These are phyloP conservation scores for Brachylomia viminalis DNA, from an alignment of 2,888 invertebrate species.

Conservation along the genomic window DNA sequence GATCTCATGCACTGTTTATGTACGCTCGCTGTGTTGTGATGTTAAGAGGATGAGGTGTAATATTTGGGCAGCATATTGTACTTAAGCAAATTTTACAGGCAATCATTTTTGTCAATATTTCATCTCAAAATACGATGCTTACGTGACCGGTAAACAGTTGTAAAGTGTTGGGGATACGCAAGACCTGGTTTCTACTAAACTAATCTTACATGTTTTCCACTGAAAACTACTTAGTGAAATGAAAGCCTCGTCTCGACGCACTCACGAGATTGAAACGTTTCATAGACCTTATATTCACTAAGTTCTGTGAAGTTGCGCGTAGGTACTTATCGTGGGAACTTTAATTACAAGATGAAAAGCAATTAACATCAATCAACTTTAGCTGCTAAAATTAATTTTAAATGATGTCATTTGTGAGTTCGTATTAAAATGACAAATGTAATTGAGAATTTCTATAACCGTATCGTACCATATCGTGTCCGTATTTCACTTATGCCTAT, in stretches of 20 bases:
- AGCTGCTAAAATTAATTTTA: neutral
- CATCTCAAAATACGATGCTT: slow-evolving; percentile 67
- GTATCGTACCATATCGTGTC: neutral
- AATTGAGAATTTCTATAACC: neutral
- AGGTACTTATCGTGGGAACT: neutral
- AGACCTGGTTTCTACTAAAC: slow-evolving; percentile 36
- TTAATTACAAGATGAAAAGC: slow-evolving; percentile 11
- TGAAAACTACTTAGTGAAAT: slow-evolving; percentile 42
- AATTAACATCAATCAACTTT: neutral
- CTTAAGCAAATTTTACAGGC: slow-evolving; percentile 70
- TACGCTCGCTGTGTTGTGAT: slow-evolving; percentile 76
- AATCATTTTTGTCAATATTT: slow-evolving; percentile 78
- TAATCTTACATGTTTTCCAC: slow-evolving; percentile 27
- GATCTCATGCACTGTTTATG: slow-evolving; percentile 80
- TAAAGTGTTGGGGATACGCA: slow-evolving; percentile 56
- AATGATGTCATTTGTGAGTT: neutral
- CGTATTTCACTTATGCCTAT: neutral
- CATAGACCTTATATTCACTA: neutral
- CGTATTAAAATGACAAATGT: neutral
- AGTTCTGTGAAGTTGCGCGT: slow-evolving; percentile 19
- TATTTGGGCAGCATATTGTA: slow-evolving; percentile 80
- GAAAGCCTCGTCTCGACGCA: slow-evolving; percentile 2
- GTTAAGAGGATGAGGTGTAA: slow-evolving; percentile 81
- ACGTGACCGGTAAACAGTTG: slow-evolving; percentile 62
- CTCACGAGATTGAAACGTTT: slow-evolving; percentile 16